A percentile compares a stretch with the other conserved stretches of the same genome.
These are phyloP conservation scores for Hartigia nigra DNA, from an alignment of 2,888 invertebrate species.

Conservation along the genomic window DNA sequence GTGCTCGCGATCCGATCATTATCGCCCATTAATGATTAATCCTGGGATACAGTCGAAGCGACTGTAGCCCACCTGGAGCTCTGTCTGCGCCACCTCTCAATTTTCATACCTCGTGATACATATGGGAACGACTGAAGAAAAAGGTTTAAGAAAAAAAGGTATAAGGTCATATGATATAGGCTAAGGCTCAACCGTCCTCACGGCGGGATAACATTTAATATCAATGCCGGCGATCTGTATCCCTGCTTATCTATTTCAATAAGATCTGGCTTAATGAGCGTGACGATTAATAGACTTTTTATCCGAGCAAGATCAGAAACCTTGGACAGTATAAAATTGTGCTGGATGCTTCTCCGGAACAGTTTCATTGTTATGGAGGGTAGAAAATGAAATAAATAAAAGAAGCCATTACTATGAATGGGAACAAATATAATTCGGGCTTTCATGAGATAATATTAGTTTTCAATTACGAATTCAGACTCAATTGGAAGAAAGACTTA, in stretches of 20 bases:
- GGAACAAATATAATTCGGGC: not conserved
- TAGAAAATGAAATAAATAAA: not conserved
- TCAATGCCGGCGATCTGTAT: not conserved
- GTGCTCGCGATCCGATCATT: not conserved
- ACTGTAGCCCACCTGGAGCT: not conserved
- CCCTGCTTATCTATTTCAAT: not conserved
- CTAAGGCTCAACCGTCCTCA: not conserved
- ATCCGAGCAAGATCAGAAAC: not conserved
- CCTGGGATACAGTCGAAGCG: not conserved
- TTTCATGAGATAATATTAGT: not conserved
- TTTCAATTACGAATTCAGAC: not conserved
- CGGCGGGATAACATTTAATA: not conserved
- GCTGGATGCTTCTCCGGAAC: not conserved
- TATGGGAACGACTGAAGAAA: not conserved
- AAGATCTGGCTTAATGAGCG: not conserved
- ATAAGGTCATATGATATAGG: not conserved
- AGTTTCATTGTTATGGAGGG: not conserved
- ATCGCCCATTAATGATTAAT: not conserved
- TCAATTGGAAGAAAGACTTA: not conserved
- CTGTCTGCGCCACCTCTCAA: not conserved
- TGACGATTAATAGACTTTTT: not conserved
- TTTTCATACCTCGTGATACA: not conserved
- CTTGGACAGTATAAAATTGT: not conserved
- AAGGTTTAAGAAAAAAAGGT: not conserved
- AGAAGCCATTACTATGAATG: not conserved